A percentile compares a stretch with the other conserved stretches of the same genome.
These are phyloP conservation scores for Python bivittatus DNA, from an alignment of 2,113 vertebrate species.

Conservation along the genomic window DNA sequence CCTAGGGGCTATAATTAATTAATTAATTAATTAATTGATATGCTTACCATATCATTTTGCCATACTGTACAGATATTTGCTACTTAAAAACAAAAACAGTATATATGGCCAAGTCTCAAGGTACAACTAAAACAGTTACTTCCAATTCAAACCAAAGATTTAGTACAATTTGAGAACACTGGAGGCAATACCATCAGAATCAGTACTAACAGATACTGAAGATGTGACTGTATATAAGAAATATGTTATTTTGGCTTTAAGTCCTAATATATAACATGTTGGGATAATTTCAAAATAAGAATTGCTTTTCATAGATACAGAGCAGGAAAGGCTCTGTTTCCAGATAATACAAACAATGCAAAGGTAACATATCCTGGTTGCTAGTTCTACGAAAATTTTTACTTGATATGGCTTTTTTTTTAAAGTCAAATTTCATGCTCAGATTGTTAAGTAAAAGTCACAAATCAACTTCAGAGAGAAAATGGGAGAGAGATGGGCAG, in stretches of 20 bases:
- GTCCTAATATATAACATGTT: neutral
- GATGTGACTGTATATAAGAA: slow-evolving; percentile 4
- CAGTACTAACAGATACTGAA: neutral
- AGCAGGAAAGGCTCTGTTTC: neutral
- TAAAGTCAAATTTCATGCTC: neutral
- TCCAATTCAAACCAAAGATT: neutral
- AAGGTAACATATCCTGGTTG: neutral
- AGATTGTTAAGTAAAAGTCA: neutral
- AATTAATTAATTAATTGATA: too few relatives aligned
- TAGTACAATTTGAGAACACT: neutral
- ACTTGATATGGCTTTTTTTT: neutral
- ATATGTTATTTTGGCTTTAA: slow-evolving; percentile 8
- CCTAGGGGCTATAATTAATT: too few relatives aligned
- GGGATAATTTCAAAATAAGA: neutral
- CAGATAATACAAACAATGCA: neutral
- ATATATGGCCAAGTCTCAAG: neutral
- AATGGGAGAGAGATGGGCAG: too few relatives aligned
- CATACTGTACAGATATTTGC: neutral
- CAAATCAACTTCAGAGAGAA: neutral
- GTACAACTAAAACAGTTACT: neutral
- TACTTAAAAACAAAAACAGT: neutral
- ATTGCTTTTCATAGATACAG: neutral
- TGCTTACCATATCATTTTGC: neutral
- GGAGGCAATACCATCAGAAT: neutral
- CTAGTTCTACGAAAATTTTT: neutral